These are phyloP conservation scores for Aleadryas rufinucha DNA, from an alignment of 2,113 vertebrate genomes.

Conservation along the genomic window DNA sequence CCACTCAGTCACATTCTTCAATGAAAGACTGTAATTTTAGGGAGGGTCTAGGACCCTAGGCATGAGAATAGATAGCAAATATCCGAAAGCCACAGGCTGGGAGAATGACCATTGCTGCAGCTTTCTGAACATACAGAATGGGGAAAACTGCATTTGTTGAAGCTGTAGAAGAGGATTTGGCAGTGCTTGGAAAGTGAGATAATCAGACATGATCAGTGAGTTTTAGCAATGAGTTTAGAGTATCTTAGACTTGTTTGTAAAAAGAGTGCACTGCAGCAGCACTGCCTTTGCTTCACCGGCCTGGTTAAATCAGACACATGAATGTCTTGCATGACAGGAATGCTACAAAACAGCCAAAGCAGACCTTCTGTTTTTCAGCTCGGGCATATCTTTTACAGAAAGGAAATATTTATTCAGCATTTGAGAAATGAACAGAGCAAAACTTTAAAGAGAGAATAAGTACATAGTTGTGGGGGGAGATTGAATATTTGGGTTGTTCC, in stretches of 20 bases:
- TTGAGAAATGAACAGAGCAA: not conserved
- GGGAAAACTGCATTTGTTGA: not conserved
- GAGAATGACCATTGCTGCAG: not conserved
- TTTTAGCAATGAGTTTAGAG: not conserved
- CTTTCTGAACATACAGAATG: not conserved
- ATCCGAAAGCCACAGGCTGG: not conserved
- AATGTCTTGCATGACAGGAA: not conserved
- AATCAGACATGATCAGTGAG: not conserved
- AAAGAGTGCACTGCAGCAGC: not conserved
- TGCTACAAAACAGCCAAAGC: not conserved
- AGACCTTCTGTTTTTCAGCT: not conserved
- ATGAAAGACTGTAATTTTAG: not conserved
- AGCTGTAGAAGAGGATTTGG: not conserved
- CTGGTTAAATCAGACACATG: not conserved
- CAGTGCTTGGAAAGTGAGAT: not conserved
- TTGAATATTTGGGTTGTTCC: not conserved
- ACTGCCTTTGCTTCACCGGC: not conserved
- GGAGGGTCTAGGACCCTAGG: not conserved
- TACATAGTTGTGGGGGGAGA: not conserved
- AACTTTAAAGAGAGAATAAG: not conserved
- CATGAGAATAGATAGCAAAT: not conserved
- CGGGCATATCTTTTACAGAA: not conserved
- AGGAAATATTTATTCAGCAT: not conserved
- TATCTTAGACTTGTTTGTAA: not conserved
- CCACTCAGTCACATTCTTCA: not conserved